Base-by-base conservation (phyloP, 2,888 invertebrate species). In the Aporophyla lueneburgensis region DNA sequence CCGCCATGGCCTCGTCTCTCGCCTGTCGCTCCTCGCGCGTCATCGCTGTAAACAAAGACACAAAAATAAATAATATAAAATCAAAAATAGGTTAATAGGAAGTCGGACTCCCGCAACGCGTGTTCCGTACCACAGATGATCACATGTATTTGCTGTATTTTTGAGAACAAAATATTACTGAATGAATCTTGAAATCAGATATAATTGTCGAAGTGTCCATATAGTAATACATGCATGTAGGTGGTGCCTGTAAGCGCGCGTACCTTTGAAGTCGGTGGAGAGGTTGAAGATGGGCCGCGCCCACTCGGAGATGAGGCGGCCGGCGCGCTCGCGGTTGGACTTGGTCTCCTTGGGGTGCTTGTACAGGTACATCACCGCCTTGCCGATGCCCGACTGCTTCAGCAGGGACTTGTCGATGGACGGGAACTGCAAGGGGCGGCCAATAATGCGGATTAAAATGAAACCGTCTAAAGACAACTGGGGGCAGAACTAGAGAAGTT, bases 331-430 rank as follows among this genome's bases (percentile, higher is more conserved):
- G 91, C 98, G 98, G 95, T 99, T 99, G 77, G 97, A 97, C 94
- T 99, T 99, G 0, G 99, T 98, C 97, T 99, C 99, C 94, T 98
- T 98, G 0, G 99, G 99, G 95, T 99, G 99, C 94, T 99, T 99
- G 96, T 99, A 99, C 71, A 99, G 97, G 96, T 99, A 99, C 99
- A 99, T 99, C 1, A 99, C 99, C 61, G 99, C 99, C 96, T 99
- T 99, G 74, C 99, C 99, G 87, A 99, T 99, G 46, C 99, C 99
- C 12, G 99, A 99, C 92, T 99, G 99, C 94, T 99, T 99, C 87
- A 99, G 96, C 76, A 98, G 98, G 61, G 98, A 97, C 93, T 99
- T 98, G 93, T 99, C 99, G 77, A 99, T 98, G 46, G 97, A 97
- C 51, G 99, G 99, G 95, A 99, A 99, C 98, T 98, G 94, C 54